A percentile compares a stretch with the other conserved stretches of the same genome.
phyloP scores from a whole-genome alignment of 92 coral and sea anemone species.

The Phenganax marumi region DNA sequence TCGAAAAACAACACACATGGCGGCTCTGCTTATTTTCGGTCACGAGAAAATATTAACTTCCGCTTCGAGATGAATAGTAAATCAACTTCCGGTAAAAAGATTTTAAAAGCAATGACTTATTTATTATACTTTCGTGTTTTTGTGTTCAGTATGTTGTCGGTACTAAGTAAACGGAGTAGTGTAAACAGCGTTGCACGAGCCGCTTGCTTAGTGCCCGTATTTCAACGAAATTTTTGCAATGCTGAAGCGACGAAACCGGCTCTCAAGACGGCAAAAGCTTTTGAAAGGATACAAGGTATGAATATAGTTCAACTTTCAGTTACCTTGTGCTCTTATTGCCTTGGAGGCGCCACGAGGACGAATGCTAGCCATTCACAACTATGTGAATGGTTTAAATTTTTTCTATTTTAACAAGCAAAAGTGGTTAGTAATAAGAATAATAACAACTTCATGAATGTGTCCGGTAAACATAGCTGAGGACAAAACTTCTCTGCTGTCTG shows the following conservation, averaged over 20 bases:
- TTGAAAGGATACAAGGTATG: constrained; percentile 35
- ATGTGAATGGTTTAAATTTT: too few relatives aligned
- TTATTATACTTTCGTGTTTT: not conserved
- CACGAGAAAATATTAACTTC: too few relatives aligned
- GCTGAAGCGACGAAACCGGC: not conserved
- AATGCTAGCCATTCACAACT: too few relatives aligned
- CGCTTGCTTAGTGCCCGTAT: not conserved
- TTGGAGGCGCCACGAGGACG: too few relatives aligned
- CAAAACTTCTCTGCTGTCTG: too few relatives aligned
- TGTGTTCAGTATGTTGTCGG: constrained; percentile 3
- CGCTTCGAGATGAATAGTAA: too few relatives aligned
- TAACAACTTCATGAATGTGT: too few relatives aligned
- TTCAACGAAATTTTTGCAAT: constrained; percentile 7
- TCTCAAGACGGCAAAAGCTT: constrained; percentile 29
- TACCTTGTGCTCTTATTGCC: not conserved
- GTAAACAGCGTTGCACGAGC: not conserved
- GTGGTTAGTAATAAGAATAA: too few relatives aligned
- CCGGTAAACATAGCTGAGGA: too few relatives aligned
- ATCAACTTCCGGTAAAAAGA: not conserved
- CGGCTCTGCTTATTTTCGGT: too few relatives aligned
- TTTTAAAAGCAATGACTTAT: not conserved
- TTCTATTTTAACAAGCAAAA: too few relatives aligned
- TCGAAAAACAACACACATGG: too few relatives aligned
- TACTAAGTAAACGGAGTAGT: not conserved
- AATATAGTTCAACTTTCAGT: not conserved